phyloP scores from a whole-genome alignment of 1,140 invertebrate genomes.

The Drosophila miranda region DNA sequence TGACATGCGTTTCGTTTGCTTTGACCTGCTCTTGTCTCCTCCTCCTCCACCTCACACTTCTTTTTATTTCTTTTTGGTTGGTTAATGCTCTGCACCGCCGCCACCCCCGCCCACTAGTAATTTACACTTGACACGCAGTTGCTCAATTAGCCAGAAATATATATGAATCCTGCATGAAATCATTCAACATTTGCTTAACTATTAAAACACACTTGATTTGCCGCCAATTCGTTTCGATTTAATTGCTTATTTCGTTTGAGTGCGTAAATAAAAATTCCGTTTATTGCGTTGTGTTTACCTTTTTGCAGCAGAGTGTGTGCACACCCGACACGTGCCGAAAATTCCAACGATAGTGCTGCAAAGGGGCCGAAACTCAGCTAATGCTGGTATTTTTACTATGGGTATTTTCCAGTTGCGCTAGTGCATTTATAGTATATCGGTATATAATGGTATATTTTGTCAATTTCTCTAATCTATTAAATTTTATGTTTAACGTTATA shows the following conservation, averaged over 20 bases:
- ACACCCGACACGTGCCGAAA: conserved; percentile 9
- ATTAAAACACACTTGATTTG: neutral
- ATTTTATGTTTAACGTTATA: too few relatives aligned
- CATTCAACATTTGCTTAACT: too few relatives aligned
- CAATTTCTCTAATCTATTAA: too few relatives aligned
- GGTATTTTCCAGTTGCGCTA: neutral
- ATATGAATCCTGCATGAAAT: neutral
- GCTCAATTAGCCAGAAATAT: conserved; percentile 1
- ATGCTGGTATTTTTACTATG: too few relatives aligned
- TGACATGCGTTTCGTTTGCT: conserved; percentile 11
- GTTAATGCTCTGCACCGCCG: conserved; percentile 14
- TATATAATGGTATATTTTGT: too few relatives aligned
- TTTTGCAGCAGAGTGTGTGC: conserved; percentile 22
- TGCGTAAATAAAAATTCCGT: conserved; percentile 1
- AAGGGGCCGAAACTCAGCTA: neutral
- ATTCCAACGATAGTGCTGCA: conserved; percentile 1
- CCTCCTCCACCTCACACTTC: neutral
- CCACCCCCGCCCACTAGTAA: conserved; percentile 21
- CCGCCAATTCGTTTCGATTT: neutral
- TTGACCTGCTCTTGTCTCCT: conserved; percentile 9
- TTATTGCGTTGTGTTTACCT: conserved; percentile 49
- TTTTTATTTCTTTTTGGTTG: conserved; percentile 4
- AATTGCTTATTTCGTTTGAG: conserved; percentile 3
- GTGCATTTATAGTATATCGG: neutral
- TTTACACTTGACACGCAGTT: conserved; percentile 42